Base-by-base conservation (phyloP, 1,140 invertebrate species). In the Phymastichus coffea region DNA sequence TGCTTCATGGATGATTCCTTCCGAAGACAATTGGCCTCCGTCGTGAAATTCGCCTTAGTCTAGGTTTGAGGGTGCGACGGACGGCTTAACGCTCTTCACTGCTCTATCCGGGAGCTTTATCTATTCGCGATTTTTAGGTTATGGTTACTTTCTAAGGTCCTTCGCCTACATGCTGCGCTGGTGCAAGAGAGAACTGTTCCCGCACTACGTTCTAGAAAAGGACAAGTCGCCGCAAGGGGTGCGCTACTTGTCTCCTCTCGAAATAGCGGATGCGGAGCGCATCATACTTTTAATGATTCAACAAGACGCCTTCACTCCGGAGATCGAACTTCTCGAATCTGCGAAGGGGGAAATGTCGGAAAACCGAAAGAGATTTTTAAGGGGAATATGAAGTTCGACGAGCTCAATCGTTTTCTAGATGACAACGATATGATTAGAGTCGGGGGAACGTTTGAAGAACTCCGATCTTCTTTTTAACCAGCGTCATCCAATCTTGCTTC, bases 401-500 rank as follows among this genome's bases (percentile, higher is more conserved):
- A 12, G 37, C 51, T 65, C 20, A 33, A 52, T 38, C 74, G 71
- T 0, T 77, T 77, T 54, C 7, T 79, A 17, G 74, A 78, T 49
- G 1, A 62, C 14, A 26, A 65, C 9, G 66, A 66, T n/a, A 17
- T 80, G 1, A 15, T 79, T 3, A 55, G 75, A 43, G 78, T 80
- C 23, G 76, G 74, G 8, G 75, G 77, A n/a, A 7, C 26, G 75
- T 23, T 48, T 80, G 12, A 14, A 52, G n/a, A 62, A 76, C 37
- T 41, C 70, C 1, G 40, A 63, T 9, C 15, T 77, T 1, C 30
- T 63, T 2, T 49, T 66, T 40, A 55, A n/a, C n/a, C n/a, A 62
- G 26, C 69, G 72, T 49, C 69, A 75, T 68, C 75, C 76, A 4
- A 67, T 75, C 7, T 33, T 80, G 14, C 54, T 79, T 12, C 70